Evolutionary conservation across 2,797 vertebrate genomes (phyloP), one percentile per base, ranked within the genome.

Genomic region (Arctocebus calabarensis): DNA sequence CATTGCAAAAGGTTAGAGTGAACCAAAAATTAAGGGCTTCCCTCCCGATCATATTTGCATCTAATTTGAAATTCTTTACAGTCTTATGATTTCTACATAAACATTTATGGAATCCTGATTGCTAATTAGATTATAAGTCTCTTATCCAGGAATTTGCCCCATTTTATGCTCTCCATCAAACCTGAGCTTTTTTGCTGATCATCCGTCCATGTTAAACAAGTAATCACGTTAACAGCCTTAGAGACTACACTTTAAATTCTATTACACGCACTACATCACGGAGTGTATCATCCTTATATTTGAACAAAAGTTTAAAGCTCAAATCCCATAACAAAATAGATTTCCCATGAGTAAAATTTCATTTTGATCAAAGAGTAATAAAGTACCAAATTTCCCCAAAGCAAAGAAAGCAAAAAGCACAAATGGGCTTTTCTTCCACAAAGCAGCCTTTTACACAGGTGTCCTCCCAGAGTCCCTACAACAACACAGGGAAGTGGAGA

Each of bases 51-150:
- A 40, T 29, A 95, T 96, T 95, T 93, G 37, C 87, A 94, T 97
- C 90, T 90, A 62, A 85, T 68, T 85, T 96, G 64, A 91, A 91
- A 91, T 93, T 96, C 37, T 96, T 95, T 96, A 70, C 40, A 97
- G 74, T 82, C 27, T 32, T 88, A 57, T 87, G 83, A 88, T 83
- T 96, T 96, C 90, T 93, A 55, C 64, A 90, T 97, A 95, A 97
- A 96, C 93, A 94, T 86, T 94, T 95, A 88, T 79, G 34, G n/a
- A 83, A 83, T 94, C 40, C 68, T 84, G 34, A 94, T 83, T 25
- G 79, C 40, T 96, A 97, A 97, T 97, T 96, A 95, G 93, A 97
- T 96, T 94, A 90, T 43, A 95, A 97, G 55, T 20, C 79, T 97
- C 96, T 97, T 64, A 86, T 90, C 70, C 25, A 88, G 48, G 87